Evolutionary conservation across 2,113 vertebrate species (phyloP).

Genomic region (Scalopus aquaticus): DNA sequence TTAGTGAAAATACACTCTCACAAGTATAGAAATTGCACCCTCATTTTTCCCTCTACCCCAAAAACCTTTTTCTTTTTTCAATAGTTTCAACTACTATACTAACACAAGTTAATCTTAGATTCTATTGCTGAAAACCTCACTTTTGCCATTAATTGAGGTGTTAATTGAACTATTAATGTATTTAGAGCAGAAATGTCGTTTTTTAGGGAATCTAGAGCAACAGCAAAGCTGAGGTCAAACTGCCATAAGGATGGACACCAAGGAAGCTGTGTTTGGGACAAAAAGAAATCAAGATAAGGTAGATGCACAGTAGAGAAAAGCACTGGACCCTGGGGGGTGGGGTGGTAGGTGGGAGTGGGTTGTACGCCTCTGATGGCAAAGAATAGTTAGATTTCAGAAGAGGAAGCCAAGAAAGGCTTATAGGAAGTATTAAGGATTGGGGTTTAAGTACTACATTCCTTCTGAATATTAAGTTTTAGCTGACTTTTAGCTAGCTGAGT

Average conservation of each 20-base stretch:
- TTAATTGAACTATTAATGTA: slow-evolving; percentile 74
- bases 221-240: slow-evolving; percentile 83
- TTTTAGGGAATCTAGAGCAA: slow-evolving; percentile 81
- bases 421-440: slow-evolving; percentile 36
- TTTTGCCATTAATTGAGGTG: slow-evolving; percentile 70
- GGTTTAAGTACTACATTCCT: slow-evolving; percentile 3
- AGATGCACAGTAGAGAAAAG: slow-evolving; percentile 71
- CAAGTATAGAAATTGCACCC: background rate
- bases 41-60: background rate
- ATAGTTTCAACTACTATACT: slow-evolving; percentile 46
- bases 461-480: slow-evolving; percentile 29
- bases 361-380: slow-evolving; percentile 62
- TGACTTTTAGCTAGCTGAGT: slow-evolving; percentile 39
- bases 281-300: slow-evolving; percentile 77
- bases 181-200: slow-evolving; percentile 80
- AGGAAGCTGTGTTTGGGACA: slow-evolving; percentile 78
- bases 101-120: slow-evolving; percentile 61
- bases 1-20: slow-evolving; percentile 11
- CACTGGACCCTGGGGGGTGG: slow-evolving; percentile 24
- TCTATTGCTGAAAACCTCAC: slow-evolving; percentile 35
- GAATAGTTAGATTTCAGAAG: slow-evolving; percentile 40
- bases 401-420: background rate
- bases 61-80: slow-evolving; percentile 36
- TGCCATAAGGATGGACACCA: slow-evolving; percentile 77
- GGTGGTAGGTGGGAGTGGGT: slow-evolving; percentile 51